Evolutionary conservation across 2,797 vertebrate genomes (phyloP).

Genomic region (Scolopax rusticola): DNA sequence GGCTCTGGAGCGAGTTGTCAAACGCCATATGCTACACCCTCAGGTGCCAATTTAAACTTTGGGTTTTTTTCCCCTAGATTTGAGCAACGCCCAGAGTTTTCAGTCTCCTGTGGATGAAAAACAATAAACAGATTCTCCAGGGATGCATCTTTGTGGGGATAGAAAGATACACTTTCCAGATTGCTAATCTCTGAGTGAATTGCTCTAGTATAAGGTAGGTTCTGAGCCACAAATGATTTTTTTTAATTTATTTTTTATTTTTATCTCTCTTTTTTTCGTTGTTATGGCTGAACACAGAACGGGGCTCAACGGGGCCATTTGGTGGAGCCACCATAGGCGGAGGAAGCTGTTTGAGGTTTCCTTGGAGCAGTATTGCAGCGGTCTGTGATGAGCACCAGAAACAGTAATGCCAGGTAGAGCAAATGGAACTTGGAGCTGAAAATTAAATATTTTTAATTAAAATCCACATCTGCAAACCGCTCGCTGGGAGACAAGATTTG

Average conservation of each 20-base stretch:
- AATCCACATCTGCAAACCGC: conserved; percentile 77
- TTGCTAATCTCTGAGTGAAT: neutral
- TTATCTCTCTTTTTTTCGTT: conserved; percentile 1
- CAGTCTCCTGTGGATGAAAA: neutral
- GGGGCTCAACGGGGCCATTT: neutral
- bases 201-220: neutral
- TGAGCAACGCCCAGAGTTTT: neutral
- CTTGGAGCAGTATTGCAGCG: neutral
- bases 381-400: neutral
- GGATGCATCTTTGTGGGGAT: neutral
- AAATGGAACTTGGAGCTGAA: conserved; percentile 55
- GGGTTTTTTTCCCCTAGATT: neutral
- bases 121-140: neutral
- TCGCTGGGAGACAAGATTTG: conserved; percentile 51
- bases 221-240: neutral
- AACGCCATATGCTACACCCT: neutral
- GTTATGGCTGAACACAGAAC: neutral
- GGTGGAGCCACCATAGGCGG: neutral
- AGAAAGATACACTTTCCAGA: neutral
- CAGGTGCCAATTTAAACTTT: neutral
- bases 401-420: conserved; percentile 50
- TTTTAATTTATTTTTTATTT: neutral
- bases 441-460: conserved; percentile 82
- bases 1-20: neutral
- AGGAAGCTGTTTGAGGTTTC: conserved; percentile 9